Evolutionary conservation across 2,797 vertebrate species (phyloP).

Genomic region (Mormyrus proboscirostris): DNA sequence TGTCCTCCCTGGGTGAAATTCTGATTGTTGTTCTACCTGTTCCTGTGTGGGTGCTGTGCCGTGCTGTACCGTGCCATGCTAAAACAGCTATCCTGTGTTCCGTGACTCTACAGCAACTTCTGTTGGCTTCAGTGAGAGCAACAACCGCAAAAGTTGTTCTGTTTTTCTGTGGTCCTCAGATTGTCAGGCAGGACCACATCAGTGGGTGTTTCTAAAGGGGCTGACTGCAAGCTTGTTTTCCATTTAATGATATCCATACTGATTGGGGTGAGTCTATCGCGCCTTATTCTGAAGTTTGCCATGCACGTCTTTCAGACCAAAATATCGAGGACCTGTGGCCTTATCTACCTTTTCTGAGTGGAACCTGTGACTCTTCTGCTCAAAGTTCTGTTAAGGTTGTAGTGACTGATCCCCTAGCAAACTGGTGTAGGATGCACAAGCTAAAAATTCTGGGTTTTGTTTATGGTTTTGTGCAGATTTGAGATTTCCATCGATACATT

Average conservation of each 20-base stretch:
- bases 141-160: not conserved
- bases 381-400: not conserved
- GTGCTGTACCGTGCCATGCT: slow-evolving; percentile 44
- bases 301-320: slow-evolving; percentile 2
- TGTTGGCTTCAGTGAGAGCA: slow-evolving; percentile 31
- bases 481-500: not conserved
- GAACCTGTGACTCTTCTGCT: not conserved
- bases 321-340: slow-evolving; percentile 15
- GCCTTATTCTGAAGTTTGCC: slow-evolving; percentile 4
- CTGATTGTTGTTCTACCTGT: slow-evolving; percentile 64
- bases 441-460: slow-evolving; percentile 7
- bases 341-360: slow-evolving; percentile 11
- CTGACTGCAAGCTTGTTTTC: not conserved
- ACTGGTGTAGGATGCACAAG: not conserved
- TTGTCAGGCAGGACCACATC: not conserved
- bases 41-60: slow-evolving; percentile 62
- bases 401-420: not conserved
- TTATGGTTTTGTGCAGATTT: not conserved
- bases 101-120: slow-evolving; percentile 70
- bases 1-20: slow-evolving; percentile 32
- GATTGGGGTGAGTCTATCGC: not conserved
- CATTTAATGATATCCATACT: not conserved
- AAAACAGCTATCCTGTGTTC: slow-evolving; percentile 46
- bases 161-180: not conserved
- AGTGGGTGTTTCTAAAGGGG: not conserved